Evolutionary conservation across 2,797 vertebrate species (phyloP).

Genomic region (Hylomyscus alleni): DNA sequence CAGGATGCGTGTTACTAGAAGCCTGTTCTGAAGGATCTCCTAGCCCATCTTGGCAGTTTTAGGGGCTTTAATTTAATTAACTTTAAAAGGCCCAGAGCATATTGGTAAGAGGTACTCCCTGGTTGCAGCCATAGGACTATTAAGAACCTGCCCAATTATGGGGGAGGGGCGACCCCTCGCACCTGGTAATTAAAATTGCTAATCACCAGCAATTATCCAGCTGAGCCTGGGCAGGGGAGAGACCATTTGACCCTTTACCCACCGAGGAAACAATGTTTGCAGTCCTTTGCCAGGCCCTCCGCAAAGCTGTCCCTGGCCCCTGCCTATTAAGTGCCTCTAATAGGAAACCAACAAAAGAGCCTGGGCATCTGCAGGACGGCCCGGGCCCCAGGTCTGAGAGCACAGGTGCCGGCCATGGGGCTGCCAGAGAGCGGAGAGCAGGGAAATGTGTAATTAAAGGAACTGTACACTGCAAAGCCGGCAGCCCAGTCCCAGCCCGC

Average conservation of each 20-base stretch:
- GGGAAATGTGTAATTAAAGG: constrained; percentile 73
- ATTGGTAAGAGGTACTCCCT: constrained; percentile 82
- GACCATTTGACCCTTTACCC: constrained; percentile 91
- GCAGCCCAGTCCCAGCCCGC: constrained; percentile 50
- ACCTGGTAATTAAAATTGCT: constrained; percentile 96
- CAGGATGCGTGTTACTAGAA: constrained; percentile 72
- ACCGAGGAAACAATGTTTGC: constrained; percentile 90
- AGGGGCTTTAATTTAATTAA: constrained; percentile 84
- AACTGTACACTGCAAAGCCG: constrained; percentile 36
- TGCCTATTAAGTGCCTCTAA: constrained; percentile 90
- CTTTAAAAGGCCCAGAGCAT: constrained; percentile 82
- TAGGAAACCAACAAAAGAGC: constrained; percentile 91
- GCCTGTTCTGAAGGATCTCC: constrained; percentile 70
- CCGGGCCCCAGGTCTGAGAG: constrained; percentile 88
- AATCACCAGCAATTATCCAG: constrained; percentile 94
- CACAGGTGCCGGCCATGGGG: constrained; percentile 90
- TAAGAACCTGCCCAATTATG: constrained; percentile 88
- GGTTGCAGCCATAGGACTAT: constrained; percentile 82
- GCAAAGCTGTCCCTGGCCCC: constrained; percentile 88
- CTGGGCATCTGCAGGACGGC: constrained; percentile 90
- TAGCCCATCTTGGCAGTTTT: constrained; percentile 71
- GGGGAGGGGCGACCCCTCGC: constrained; percentile 87
- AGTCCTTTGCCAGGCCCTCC: constrained; percentile 90
- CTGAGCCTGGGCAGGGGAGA: constrained; percentile 89
- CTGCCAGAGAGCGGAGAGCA: constrained; percentile 79